phyloP scores from a whole-genome alignment of 2,888 invertebrate species.

The Eremobia ochroleuca region DNA sequence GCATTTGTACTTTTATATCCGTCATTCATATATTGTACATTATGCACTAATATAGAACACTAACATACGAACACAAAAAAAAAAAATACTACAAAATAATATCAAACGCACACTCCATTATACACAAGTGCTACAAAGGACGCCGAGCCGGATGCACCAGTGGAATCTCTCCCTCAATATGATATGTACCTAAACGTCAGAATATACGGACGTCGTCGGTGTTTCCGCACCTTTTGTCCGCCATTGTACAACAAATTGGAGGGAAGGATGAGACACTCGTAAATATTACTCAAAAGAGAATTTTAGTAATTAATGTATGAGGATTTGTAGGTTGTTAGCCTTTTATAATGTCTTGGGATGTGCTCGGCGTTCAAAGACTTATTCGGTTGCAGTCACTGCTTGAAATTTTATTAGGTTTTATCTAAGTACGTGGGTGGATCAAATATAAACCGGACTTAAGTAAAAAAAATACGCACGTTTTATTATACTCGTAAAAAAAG shows the following conservation, averaged over 20 bases:
- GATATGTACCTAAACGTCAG: constrained; percentile 61
- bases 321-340: constrained; percentile 5
- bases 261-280: constrained; percentile 64
- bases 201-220: constrained; percentile 55
- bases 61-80: not conserved
- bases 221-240: constrained; percentile 65
- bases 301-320: constrained; percentile 46
- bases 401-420: not conserved
- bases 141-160: constrained; percentile 58
- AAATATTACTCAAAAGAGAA: constrained; percentile 60
- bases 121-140: constrained; percentile 53
- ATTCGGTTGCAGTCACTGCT: not conserved
- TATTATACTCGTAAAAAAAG: too few relatives aligned
- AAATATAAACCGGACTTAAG: too few relatives aligned
- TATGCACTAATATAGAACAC: too few relatives aligned
- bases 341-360: constrained; percentile 8
- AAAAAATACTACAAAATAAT: constrained; percentile 35
- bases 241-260: constrained; percentile 53
- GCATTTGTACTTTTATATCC: too few relatives aligned
- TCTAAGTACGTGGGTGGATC: too few relatives aligned
- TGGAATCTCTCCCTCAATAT: constrained; percentile 67
- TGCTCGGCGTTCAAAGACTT: not conserved
- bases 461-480: too few relatives aligned
- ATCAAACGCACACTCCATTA: constrained; percentile 50
- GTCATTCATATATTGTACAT: too few relatives aligned